Conservation (phyloP, 1,140 invertebrate genomes). For the Bombus waltoni region DNA sequence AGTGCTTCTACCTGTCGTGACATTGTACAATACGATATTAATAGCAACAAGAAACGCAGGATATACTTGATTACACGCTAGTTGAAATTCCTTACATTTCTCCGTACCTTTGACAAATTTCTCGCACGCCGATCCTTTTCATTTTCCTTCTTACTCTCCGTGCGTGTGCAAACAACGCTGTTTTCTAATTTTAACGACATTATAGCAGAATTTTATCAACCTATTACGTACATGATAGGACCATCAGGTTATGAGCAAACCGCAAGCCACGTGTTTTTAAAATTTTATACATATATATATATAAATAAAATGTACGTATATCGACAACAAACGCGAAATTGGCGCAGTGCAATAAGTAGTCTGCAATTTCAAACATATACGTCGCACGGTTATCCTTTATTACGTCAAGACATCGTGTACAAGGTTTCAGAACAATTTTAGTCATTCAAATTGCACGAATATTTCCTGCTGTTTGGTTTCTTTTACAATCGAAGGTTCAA, state of each 20-base stretch:
- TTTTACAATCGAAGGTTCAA: background rate
- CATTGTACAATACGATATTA: conserved; percentile 3
- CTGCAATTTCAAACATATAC: conserved; percentile 27
- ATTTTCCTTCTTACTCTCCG: background rate
- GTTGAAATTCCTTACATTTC: background rate
- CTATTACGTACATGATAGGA: background rate
- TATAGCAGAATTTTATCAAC: background rate
- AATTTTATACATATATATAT: background rate
- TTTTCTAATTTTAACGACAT: conserved; percentile 29
- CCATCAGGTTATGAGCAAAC: background rate
- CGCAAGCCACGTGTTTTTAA: background rate
- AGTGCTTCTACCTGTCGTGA: conserved; percentile 60
- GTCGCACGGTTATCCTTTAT: background rate
- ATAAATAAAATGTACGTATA: too few species aligned
- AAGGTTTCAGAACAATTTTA: conserved; percentile 14
- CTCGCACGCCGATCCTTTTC: background rate
- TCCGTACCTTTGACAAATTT: conserved; percentile 44
- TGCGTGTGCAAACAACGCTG: background rate
- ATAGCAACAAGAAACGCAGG: background rate
- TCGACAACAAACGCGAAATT: background rate
- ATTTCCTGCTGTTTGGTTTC: too few species aligned
- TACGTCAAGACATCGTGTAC: too few species aligned
- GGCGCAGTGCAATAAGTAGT: too few species aligned
- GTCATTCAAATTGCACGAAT: too few species aligned
- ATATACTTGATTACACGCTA: background rate